Conservation (phyloP, 2,797 vertebrate genomes). For the Danio aesculapii region DNA sequence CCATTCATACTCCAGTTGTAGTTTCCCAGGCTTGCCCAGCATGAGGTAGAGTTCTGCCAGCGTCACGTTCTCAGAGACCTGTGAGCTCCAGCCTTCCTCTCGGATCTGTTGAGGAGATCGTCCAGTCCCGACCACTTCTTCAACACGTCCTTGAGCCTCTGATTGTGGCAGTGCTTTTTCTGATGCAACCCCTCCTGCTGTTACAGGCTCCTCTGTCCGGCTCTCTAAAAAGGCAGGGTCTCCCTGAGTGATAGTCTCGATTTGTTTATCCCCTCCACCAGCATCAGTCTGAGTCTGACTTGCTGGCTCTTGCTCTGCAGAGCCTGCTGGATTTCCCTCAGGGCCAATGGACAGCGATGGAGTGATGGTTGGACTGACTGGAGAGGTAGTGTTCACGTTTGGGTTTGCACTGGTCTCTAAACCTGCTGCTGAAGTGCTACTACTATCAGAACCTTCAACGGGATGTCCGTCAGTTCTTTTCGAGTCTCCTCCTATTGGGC, state of each 20-base stretch:
- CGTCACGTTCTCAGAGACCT: slow-evolving; percentile 92
- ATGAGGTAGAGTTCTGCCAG: slow-evolving; percentile 99
- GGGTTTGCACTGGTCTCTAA: slow-evolving; percentile 50
- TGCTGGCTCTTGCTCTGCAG: slow-evolving; percentile 67
- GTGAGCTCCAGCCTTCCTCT: slow-evolving; percentile 92
- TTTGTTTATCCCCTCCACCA: slow-evolving; percentile 54
- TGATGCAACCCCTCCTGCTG: slow-evolving; percentile 60
- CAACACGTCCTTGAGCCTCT: slow-evolving; percentile 50
- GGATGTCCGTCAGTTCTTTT: slow-evolving; percentile 48
- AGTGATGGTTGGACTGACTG: slow-evolving; percentile 29
- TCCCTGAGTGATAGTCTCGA: slow-evolving; percentile 78
- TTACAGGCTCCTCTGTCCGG: slow-evolving; percentile 71
- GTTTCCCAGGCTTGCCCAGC: slow-evolving; percentile 95
- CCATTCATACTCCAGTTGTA: slow-evolving; percentile 98
- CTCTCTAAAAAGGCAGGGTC: slow-evolving; percentile 76
- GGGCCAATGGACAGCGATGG: slow-evolving; percentile 49
- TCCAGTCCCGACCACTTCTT: slow-evolving; percentile 66
- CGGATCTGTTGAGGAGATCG: slow-evolving; percentile 86
- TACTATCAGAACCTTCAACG: slow-evolving; percentile 42
- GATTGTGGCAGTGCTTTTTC: slow-evolving; percentile 60
- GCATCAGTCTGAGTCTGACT: slow-evolving; percentile 56
- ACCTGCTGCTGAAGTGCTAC: slow-evolving; percentile 15
- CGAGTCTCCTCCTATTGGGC: slow-evolving; percentile 34
- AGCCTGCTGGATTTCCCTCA: slow-evolving; percentile 72
- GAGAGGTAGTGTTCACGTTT: slow-evolving; percentile 41